These are phyloP conservation scores for Thera obeliscata DNA, from an alignment of 2,888 invertebrate genomes.

Conservation along the genomic window DNA sequence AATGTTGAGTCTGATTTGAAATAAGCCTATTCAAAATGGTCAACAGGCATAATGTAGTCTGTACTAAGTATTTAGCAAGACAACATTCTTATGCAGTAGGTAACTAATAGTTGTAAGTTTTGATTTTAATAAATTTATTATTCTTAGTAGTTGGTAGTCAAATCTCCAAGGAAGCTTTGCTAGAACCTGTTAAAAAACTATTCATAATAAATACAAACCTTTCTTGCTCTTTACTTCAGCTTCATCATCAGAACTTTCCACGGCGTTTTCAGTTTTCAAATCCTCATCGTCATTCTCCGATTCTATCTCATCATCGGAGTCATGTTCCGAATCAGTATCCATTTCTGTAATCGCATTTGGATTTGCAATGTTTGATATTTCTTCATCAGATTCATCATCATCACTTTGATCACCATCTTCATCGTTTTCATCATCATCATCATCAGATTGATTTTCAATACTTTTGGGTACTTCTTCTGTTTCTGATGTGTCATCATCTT, in stretches of 20 bases:
- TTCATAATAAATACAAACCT: slow-evolving; percentile 1
- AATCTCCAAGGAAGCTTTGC: no score
- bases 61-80: no score
- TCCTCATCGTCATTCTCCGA: slow-evolving; percentile 72
- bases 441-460: slow-evolving; percentile 5
- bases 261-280: slow-evolving; percentile 53
- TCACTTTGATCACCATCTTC: neutral
- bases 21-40: no score
- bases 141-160: no score
- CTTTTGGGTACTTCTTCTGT: slow-evolving; percentile 5
- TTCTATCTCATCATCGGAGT: slow-evolving; percentile 75
- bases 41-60: no score
- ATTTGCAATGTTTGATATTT: slow-evolving; percentile 54
- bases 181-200: no score
- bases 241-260: slow-evolving; percentile 67
- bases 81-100: no score
- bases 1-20: no score
- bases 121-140: no score
- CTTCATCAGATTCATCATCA: slow-evolving; percentile 24
- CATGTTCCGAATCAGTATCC: slow-evolving; percentile 78
- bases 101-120: no score
- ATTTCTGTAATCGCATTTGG: slow-evolving; percentile 75
- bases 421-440: slow-evolving; percentile 5
- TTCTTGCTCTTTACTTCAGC: slow-evolving; percentile 14
- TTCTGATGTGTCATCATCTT: neutral